Percentiles rank a stretch among this genome's conserved stretches.
Evolutionary conservation across 1,140 invertebrate genomes (phyloP).

Genomic region (Amyelois transitella): DNA sequence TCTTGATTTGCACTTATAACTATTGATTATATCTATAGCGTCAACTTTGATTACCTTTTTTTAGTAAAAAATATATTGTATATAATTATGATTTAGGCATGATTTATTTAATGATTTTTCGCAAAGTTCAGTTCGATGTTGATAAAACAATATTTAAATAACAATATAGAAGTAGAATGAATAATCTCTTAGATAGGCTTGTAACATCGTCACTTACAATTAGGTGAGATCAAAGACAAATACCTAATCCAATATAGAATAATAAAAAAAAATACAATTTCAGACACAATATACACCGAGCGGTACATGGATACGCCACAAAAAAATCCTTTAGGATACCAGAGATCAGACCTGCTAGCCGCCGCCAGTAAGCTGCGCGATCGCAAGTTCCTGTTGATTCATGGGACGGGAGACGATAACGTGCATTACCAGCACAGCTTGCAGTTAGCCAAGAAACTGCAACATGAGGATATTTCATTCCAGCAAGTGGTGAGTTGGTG

Average conservation of each 20-base stretch:
- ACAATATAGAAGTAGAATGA: neutral
- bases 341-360: constrained; percentile 82
- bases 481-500: constrained; percentile 83
- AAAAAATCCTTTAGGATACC: constrained; percentile 87
- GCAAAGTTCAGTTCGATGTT: too few relatives aligned
- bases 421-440: constrained; percentile 97
- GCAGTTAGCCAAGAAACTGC: constrained; percentile 89
- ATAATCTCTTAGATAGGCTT: neutral
- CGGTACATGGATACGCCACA: constrained; percentile 88
- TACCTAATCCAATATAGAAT: too few relatives aligned
- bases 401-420: constrained; percentile 95
- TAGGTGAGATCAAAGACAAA: too few relatives aligned
- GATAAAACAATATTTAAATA: neutral
- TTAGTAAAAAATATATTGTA: too few relatives aligned
- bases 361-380: constrained; percentile 79
- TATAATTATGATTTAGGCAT: too few relatives aligned
- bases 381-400: constrained; percentile 90
- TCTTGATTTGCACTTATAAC: too few relatives aligned
- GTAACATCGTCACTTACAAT: neutral
- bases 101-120: too few relatives aligned
- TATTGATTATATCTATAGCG: too few relatives aligned
- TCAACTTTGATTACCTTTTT: too few relatives aligned
- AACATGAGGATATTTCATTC: constrained; percentile 90
- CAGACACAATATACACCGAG: constrained; percentile 97
- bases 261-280: constrained; percentile 4